Evolutionary conservation across 2,113 vertebrate species (phyloP).

Genomic region (Pluvialis apricaria): DNA sequence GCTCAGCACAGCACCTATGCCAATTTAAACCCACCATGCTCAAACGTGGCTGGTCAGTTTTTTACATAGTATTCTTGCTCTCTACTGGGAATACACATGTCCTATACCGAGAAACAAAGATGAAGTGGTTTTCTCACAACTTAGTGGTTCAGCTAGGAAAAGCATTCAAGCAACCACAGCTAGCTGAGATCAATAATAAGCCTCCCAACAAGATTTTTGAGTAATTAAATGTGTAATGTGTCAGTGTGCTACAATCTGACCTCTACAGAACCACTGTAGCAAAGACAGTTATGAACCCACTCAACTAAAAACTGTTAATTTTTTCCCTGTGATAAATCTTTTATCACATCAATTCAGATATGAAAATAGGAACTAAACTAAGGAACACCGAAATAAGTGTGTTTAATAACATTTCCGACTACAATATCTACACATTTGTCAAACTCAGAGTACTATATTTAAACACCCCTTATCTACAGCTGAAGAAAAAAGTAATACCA

Average conservation of each 20-base stretch:
- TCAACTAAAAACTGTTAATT: background rate
- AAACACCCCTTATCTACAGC: background rate
- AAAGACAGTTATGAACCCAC: background rate
- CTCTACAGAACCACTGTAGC: background rate
- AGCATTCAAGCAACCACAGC: background rate
- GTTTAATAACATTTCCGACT: background rate
- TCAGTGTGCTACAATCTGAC: background rate
- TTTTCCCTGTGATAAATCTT: background rate
- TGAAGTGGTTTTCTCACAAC: background rate
- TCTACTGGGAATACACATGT: background rate
- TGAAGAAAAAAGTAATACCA: background rate
- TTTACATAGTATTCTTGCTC: background rate
- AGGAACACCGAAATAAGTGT: background rate
- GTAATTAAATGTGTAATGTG: background rate
- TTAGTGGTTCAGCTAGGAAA: background rate
- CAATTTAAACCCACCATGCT: background rate
- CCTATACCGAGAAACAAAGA: background rate
- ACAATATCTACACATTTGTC: background rate
- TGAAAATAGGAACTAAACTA: background rate
- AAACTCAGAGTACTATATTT: background rate
- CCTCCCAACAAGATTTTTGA: background rate
- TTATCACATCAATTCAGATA: background rate
- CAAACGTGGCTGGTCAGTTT: fast-evolving
- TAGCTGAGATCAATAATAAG: background rate
- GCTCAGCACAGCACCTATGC: background rate